Evolutionary conservation across 2,888 invertebrate genomes (phyloP).

Genomic region (Sphaeridia pumilis): DNA sequence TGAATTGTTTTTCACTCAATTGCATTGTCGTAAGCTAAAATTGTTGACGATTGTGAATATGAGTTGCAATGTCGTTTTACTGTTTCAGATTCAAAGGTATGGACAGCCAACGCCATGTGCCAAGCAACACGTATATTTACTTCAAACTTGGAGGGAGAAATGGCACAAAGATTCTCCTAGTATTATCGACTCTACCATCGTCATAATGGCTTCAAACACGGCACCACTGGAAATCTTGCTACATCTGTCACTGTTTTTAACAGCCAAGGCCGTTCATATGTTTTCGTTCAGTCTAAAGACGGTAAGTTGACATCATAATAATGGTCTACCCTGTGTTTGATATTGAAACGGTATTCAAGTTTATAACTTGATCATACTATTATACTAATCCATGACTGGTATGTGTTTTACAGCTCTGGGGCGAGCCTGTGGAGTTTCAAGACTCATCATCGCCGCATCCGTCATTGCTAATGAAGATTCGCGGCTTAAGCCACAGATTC

Average conservation of each 20-base stretch:
- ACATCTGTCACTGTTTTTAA: conserved; percentile 92
- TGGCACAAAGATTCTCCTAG: conserved; percentile 93
- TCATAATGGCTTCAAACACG: conserved; percentile 97
- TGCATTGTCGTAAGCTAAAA: neutral
- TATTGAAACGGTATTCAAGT: too few species aligned
- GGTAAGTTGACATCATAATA: conserved; percentile 39
- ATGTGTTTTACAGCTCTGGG: conserved; percentile 57
- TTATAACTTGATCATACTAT: too few species aligned
- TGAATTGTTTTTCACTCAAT: too few species aligned
- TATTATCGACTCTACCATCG: too few species aligned
- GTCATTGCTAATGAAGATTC: conserved; percentile 94
- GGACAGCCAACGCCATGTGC: conserved; percentile 97
- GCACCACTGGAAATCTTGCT: conserved; percentile 93
- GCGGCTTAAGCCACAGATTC: conserved; percentile 87
- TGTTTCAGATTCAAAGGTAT: conserved; percentile 68
- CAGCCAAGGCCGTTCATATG: conserved; percentile 97
- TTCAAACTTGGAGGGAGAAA: conserved; percentile 89
- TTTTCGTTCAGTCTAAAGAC: conserved; percentile 91
- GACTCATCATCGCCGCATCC: conserved; percentile 92
- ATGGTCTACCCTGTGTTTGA: too few species aligned
- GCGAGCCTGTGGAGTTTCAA: conserved; percentile 91
- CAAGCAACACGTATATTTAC: conserved; percentile 91
- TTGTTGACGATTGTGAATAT: neutral
- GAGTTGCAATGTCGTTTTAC: neutral
- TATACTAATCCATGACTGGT: too few species aligned